Base-by-base conservation (phyloP, 2,113 vertebrate genomes). In the Lepus europaeus region DNA sequence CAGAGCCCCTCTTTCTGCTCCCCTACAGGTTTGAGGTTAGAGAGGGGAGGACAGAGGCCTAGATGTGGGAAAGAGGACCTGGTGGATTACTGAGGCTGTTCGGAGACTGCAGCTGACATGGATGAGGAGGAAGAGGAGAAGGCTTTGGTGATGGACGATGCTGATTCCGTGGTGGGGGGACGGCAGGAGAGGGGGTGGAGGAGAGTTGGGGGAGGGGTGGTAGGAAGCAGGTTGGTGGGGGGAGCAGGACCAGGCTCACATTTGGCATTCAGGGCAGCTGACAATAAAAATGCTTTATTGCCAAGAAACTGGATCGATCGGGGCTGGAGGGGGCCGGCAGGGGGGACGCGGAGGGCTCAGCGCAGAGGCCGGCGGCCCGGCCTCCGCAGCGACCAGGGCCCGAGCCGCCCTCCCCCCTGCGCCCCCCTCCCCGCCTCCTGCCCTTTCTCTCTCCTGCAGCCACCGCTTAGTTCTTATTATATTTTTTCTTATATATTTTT, bases 251-350 rank as follows among this genome's bases (percentile, higher is more conserved):
- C 97, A 97, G 96, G 95, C 97, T 97, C 98, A 97, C 97, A 98
- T 97, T 98, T 97, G 97, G 97, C 97, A 98, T 98, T 97, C 98
- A 98, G 98, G 98, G 98, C 98, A 98, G 97, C 97, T 98, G 98
- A 98, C 98, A 98, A 98, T 98, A 97, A 98, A 98, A 98, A 98
- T 98, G 98, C 97, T 98, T 98, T 98, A 98, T 98, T 98, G 98
- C 98, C 97, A 97, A 97, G 98, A 98, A 97, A 97, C 97, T 97
- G 97, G 97, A 98, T 98, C 98, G 98, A 98, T 98, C 97, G 97
- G 96, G 98, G 97, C 97, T 97, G 97, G 97, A 97, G 97, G 98
- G 98, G 98, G 97, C 97, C 95, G 95, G 95, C 95, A 97, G 98
- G 97, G 97, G 97, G 97, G 96, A 97, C 97, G 97, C 96, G 97